phyloP scores from a whole-genome alignment of 2,888 invertebrate genomes.

The Argyresthia goedartella region DNA sequence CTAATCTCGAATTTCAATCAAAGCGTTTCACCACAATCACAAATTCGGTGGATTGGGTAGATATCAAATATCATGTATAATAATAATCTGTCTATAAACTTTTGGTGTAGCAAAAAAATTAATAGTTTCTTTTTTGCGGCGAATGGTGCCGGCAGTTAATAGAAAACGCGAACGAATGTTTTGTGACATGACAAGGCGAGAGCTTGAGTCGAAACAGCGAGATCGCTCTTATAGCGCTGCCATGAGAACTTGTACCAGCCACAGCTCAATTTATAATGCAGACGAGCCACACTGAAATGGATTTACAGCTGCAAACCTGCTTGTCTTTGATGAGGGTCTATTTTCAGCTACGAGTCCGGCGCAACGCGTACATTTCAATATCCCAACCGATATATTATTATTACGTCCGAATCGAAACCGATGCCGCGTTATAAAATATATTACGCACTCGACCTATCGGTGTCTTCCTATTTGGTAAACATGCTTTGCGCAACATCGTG shows the following conservation, averaged over 20 bases:
- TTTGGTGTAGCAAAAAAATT: too few species aligned
- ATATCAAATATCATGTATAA: too few species aligned
- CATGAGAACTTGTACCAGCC: slow-evolving; percentile 12
- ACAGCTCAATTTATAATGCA: slow-evolving; percentile 65
- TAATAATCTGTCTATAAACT: too few species aligned
- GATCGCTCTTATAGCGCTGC: neutral
- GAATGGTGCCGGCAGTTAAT: slow-evolving; percentile 40
- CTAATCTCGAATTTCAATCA: too few species aligned
- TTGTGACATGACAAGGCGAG: slow-evolving; percentile 37
- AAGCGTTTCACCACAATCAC: too few species aligned
- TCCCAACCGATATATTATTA: slow-evolving; percentile 67
- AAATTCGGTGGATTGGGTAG: neutral
- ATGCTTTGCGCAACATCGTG: slow-evolving; percentile 50
- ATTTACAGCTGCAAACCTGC: slow-evolving; percentile 70
- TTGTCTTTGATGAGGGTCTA: slow-evolving; percentile 71
- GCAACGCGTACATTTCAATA: slow-evolving; percentile 64
- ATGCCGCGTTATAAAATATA: slow-evolving; percentile 67
- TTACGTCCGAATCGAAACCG: slow-evolving; percentile 62
- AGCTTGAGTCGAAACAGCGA: slow-evolving; percentile 19
- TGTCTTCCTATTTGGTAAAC: slow-evolving; percentile 63
- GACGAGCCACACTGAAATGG: slow-evolving; percentile 68
- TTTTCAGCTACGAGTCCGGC: slow-evolving; percentile 61
- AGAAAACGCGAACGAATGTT: slow-evolving; percentile 54
- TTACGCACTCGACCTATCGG: slow-evolving; percentile 60
- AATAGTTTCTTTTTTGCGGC: too few species aligned